Conservation (phyloP, 2,113 vertebrate genomes). For the Gymnarchus niloticus region DNA sequence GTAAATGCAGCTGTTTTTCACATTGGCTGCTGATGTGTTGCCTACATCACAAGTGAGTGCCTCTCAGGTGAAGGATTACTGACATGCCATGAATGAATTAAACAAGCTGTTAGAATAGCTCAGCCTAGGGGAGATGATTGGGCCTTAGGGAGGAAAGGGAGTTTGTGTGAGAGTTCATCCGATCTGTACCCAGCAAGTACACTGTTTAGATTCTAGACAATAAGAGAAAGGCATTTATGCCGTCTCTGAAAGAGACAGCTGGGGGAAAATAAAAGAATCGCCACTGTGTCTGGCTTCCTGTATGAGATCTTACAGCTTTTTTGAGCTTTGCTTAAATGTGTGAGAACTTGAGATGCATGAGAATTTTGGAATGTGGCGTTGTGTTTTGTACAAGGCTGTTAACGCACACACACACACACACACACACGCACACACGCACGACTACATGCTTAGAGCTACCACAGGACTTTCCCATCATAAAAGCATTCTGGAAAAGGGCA, state of each 20-base stretch:
- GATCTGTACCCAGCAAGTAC: not conserved
- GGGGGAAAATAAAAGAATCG: too few species aligned
- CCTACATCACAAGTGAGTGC: not conserved
- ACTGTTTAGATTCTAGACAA: not conserved
- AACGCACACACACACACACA: not conserved
- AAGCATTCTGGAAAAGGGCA: not conserved
- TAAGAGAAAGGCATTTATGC: not conserved
- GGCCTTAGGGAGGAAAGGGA: not conserved
- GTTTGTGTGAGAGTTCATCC: not conserved
- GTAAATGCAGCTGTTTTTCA: not conserved
- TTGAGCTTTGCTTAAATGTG: not conserved
- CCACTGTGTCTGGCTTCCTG: not conserved
- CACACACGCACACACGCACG: not conserved
- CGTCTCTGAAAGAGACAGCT: too few species aligned
- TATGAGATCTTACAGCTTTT: not conserved
- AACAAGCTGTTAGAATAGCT: not conserved
- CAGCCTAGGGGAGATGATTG: not conserved
- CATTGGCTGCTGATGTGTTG: not conserved
- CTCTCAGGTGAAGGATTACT: conserved; percentile 13
- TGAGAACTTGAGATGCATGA: not conserved
- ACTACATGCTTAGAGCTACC: not conserved
- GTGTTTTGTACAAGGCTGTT: not conserved
- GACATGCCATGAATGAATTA: conserved; percentile 24
- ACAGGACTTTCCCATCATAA: not conserved
- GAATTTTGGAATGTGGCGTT: not conserved